Evolutionary conservation across 1,140 invertebrate genomes (phyloP), one percentile per base, ranked within the genome.

Genomic region (Drosophila mojavensis): DNA sequence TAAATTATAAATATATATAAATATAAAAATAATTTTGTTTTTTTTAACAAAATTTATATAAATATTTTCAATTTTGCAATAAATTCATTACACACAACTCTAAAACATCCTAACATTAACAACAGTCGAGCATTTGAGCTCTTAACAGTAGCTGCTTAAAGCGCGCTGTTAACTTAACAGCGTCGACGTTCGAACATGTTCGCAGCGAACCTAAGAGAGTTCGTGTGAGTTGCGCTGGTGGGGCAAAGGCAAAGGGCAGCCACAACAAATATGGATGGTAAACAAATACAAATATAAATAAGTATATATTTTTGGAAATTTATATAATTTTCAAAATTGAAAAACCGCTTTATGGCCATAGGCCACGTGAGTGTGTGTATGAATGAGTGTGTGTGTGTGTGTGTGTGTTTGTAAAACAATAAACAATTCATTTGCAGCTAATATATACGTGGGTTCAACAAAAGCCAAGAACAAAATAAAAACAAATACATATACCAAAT

Each of bases 401-500:
- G 15, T n/a, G 43, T 9, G 43, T 15, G 43, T 15, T 4, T 15
- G n/a, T 3, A 7, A 17, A 6, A 15, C 11, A 24, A 41, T 9
- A 30, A 39, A 43, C 69, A 81, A 64, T 81, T 78, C 58, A 81
- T 78, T 81, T 68, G 43, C 74, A 64, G 50, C 53, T 60, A 74
- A 55, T 61, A 50, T 17, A 17, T 17, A 47, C 9, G 43, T 47
- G 6, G 17, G 5, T 47, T 17, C 36, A 30, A 51, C 60, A 11
- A 48, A n/a, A 60, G 55, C 9, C 33, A 59, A 41, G 13, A 58
- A 17, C n/a, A 53, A 41, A 43, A 54, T n/a, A 63, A 61, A 33
- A 63, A 45, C 20, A 28, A 53, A 53, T 53, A 50, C 17, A 17
- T 17, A 17, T 51, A 50, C 17, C n/a, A 36, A 36, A 33, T 30